Evolutionary conservation across 2,113 vertebrate species (phyloP).

Genomic region (Scortum barcoo): DNA sequence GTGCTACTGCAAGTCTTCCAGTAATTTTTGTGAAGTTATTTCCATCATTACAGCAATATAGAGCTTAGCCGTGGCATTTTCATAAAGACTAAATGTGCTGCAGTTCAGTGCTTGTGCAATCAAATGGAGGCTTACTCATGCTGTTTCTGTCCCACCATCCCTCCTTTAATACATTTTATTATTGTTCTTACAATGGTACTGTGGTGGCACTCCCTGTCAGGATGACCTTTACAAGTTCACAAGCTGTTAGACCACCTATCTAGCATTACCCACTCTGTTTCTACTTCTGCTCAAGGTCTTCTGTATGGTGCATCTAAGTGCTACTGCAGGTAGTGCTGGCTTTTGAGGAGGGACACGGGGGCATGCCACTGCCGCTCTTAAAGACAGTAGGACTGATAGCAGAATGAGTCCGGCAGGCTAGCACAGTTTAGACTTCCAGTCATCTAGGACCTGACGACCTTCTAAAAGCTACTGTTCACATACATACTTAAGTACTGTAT

Average conservation of each 20-base stretch:
- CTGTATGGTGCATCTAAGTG: neutral
- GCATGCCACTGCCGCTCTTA: neutral
- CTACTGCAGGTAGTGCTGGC: too few species aligned
- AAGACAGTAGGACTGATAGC: neutral
- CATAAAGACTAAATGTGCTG: neutral
- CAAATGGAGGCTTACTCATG: neutral
- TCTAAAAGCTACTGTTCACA: too few species aligned
- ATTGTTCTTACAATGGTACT: neutral
- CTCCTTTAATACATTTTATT: neutral
- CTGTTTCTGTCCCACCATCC: neutral
- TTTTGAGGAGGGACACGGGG: too few species aligned
- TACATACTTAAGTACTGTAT: too few species aligned
- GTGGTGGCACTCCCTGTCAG: neutral
- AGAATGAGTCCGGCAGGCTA: too few species aligned
- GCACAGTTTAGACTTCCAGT: too few species aligned
- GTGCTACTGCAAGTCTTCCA: neutral
- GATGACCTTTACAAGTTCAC: neutral
- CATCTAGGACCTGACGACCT: too few species aligned
- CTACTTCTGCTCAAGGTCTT: neutral
- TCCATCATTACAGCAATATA: neutral
- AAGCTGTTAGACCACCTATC: neutral
- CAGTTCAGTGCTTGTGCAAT: neutral
- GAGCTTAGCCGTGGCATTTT: slow-evolving; percentile 14
- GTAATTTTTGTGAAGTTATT: neutral
- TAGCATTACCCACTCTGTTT: neutral